A percentile compares a stretch with the other conserved stretches of the same genome.
Conservation (phyloP, 2,888 invertebrate species). For the Andrena chrysosceles region DNA sequence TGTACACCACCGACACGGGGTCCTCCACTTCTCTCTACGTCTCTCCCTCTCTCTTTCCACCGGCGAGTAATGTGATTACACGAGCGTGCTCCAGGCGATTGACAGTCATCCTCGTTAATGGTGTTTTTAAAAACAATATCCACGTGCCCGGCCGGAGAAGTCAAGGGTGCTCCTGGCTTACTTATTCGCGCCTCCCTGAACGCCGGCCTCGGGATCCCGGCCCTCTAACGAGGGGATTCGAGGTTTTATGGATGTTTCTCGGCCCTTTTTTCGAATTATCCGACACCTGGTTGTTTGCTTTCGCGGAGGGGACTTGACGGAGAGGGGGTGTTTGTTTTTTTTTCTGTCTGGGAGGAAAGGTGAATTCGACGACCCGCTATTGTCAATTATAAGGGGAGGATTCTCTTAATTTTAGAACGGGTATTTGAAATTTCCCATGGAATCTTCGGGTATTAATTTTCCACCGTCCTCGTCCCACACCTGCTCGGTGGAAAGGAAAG, state of each 20-base stretch:
- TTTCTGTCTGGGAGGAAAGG: not conserved
- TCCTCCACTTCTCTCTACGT: constrained; percentile 46
- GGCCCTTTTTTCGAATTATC: not conserved
- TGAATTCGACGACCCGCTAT: not conserved
- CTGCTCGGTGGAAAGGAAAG: constrained; percentile 45
- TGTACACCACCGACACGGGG: constrained; percentile 51
- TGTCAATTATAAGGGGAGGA: not conserved
- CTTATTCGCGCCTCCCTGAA: constrained; percentile 55
- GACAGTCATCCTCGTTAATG: constrained; percentile 83
- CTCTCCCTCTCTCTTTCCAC: no score
- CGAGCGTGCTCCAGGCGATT: constrained; percentile 77
- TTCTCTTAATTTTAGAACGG: no score
- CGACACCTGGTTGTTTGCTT: not conserved
- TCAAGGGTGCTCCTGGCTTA: constrained; percentile 65
- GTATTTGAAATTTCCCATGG: no score
- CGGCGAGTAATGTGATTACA: constrained; percentile 80
- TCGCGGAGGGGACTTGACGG: not conserved
- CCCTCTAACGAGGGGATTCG: constrained; percentile 14
- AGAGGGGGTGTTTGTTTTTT: not conserved
- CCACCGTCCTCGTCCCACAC: not conserved
- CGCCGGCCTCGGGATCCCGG: constrained; percentile 25
- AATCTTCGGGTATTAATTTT: constrained; percentile 14
- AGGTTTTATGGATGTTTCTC: constrained; percentile 18
- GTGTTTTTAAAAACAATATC: constrained; percentile 84
- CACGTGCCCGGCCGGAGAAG: constrained; percentile 73